These are phyloP conservation scores for Alsophila aescularia DNA, from an alignment of 2,888 invertebrate species.

Conservation along the genomic window DNA sequence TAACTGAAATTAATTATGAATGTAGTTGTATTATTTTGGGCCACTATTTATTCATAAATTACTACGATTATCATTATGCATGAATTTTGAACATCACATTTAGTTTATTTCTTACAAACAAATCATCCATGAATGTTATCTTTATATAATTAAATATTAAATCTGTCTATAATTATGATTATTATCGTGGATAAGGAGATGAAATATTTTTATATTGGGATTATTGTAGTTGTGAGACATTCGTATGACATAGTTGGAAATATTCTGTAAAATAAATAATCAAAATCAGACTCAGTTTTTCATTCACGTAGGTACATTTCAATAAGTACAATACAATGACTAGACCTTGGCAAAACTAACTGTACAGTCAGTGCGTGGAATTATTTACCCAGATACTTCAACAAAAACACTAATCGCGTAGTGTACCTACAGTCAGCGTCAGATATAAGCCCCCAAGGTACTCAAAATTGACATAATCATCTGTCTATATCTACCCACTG, in stretches of 20 bases:
- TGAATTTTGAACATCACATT: slow-evolving; percentile 60
- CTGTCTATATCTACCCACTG: too few species aligned
- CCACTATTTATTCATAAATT: slow-evolving; percentile 47
- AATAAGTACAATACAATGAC: too few species aligned
- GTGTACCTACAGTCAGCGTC: too few species aligned
- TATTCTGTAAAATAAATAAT: slow-evolving; percentile 78
- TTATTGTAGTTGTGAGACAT: slow-evolving; percentile 74
- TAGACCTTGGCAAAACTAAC: too few species aligned
- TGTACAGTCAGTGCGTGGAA: too few species aligned
- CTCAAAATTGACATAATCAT: too few species aligned
- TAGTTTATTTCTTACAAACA: slow-evolving; percentile 38
- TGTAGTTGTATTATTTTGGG: slow-evolving; percentile 32
- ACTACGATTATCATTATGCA: slow-evolving; percentile 24
- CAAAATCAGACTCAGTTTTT: slow-evolving; percentile 51
- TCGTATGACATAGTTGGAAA: slow-evolving; percentile 76
- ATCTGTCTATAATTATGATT: slow-evolving; percentile 71
- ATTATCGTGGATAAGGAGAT: slow-evolving; percentile 69
- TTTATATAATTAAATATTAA: slow-evolving; percentile 48
- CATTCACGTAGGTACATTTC: not conserved
- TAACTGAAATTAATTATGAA: slow-evolving; percentile 26
- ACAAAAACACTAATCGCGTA: too few species aligned
- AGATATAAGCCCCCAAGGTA: too few species aligned
- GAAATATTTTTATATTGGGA: slow-evolving; percentile 84
- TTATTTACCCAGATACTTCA: too few species aligned
- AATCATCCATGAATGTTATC: slow-evolving; percentile 56